A percentile compares a stretch with the other conserved stretches of the same genome.
These are phyloP conservation scores for Chrysolina americana DNA, from an alignment of 2,888 invertebrate genomes.

Conservation along the genomic window DNA sequence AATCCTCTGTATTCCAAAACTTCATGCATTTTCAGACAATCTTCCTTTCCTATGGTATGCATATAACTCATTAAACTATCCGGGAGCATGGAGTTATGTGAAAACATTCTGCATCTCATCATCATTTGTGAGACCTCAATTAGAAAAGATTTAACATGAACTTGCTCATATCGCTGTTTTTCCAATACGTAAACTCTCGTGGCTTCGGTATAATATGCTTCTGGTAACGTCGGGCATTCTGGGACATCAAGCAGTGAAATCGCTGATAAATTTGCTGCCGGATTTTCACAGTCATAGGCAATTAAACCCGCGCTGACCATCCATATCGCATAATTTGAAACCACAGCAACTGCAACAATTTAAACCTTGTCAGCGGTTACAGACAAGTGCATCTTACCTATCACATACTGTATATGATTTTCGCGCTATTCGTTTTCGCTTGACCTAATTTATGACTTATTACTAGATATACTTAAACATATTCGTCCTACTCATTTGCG, in stretches of 20 bases:
- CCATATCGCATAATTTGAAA: too few species aligned
- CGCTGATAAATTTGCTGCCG: neutral
- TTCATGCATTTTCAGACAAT: neutral
- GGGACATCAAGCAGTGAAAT: slow-evolving; percentile 1
- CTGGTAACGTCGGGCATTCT: neutral
- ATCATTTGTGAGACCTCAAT: neutral
- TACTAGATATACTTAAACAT: too few species aligned
- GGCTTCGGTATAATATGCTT: neutral
- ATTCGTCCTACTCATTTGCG: too few species aligned
- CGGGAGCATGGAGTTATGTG: neutral
- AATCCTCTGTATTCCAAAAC: neutral
- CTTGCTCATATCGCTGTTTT: neutral
- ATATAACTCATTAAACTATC: neutral
- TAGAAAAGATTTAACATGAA: slow-evolving; percentile 1
- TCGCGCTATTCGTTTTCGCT: too few species aligned
- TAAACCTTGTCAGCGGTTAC: too few species aligned
- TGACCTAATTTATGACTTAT: too few species aligned
- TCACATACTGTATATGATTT: too few species aligned
- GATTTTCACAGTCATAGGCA: slow-evolving; percentile 6
- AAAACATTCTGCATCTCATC: neutral
- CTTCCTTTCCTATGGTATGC: neutral
- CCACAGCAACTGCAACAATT: too few species aligned
- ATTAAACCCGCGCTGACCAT: neutral
- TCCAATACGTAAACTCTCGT: neutral
- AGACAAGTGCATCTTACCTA: too few species aligned